Conservation (phyloP, 2,113 vertebrate genomes). For the Carlito syrichta region DNA sequence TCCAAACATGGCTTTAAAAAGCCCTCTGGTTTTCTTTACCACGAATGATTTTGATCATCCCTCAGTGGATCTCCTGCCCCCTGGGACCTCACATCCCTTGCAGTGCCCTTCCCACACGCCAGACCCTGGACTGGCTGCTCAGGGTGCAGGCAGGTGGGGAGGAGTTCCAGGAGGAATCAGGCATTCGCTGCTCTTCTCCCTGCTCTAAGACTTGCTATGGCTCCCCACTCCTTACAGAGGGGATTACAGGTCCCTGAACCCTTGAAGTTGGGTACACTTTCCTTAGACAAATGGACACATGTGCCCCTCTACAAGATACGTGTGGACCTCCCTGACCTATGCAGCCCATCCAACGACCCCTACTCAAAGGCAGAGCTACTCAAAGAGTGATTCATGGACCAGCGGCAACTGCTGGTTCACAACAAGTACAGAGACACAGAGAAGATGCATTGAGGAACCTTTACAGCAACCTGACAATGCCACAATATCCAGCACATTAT, state of each 20-base stretch:
- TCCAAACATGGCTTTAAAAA: constrained; percentile 4
- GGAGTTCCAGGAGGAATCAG: neutral
- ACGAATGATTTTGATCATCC: neutral
- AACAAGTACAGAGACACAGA: neutral
- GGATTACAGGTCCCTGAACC: neutral
- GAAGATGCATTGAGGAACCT: neutral
- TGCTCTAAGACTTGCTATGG: neutral
- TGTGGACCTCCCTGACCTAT: neutral
- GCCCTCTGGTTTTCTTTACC: neutral
- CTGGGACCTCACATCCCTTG: neutral
- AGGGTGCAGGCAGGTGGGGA: neutral
- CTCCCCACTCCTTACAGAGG: neutral
- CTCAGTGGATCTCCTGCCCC: neutral
- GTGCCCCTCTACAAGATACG: neutral
- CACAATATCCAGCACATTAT: neutral
- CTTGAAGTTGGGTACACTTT: neutral
- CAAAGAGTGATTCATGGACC: neutral
- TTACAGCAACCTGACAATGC: neutral
- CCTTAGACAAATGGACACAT: neutral
- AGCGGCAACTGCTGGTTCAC: neutral
- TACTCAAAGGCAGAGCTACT: neutral
- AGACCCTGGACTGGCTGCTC: neutral
- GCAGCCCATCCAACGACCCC: neutral
- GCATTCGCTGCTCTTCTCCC: neutral
- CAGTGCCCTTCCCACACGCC: neutral